phyloP scores from a whole-genome alignment of 2,113 vertebrate genomes.

The Mola mola region DNA sequence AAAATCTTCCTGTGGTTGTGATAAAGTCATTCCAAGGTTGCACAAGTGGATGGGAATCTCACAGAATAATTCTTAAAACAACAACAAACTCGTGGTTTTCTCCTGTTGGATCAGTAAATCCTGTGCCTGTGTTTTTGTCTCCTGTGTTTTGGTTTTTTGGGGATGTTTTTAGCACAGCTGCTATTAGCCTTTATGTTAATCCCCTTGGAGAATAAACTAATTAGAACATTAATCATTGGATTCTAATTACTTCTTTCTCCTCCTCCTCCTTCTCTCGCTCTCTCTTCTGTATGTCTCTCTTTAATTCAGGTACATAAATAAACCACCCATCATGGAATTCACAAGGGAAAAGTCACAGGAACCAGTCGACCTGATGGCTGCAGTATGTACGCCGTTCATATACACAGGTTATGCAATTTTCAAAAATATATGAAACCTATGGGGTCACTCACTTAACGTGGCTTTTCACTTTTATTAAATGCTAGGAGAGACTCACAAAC shows the following conservation, averaged over 20 bases:
- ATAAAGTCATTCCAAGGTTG: conserved; percentile 58
- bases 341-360: conserved; percentile 34
- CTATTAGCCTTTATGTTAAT: conserved; percentile 75
- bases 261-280: conserved; percentile 25
- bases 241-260: conserved; percentile 74
- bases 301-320: conserved; percentile 57
- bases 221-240: conserved; percentile 80
- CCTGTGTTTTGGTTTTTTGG: conserved; percentile 69
- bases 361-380: no score
- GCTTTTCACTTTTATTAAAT: no score
- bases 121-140: conserved; percentile 67
- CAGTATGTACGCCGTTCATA: no score
- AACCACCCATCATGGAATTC: conserved; percentile 37
- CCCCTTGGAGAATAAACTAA: conserved; percentile 80
- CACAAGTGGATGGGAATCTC: conserved; percentile 13
- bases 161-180: conserved; percentile 76
- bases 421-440: no score
- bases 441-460: no score
- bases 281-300: conserved; percentile 31
- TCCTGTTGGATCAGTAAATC: conserved; percentile 60
- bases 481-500: no score
- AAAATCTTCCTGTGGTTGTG: conserved; percentile 4
- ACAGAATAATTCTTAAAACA: conserved; percentile 33
- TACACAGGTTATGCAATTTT: no score
- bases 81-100: conserved; percentile 46